Conservation (phyloP, 2,113 vertebrate species). For the Neolamprologus variostigma region DNA sequence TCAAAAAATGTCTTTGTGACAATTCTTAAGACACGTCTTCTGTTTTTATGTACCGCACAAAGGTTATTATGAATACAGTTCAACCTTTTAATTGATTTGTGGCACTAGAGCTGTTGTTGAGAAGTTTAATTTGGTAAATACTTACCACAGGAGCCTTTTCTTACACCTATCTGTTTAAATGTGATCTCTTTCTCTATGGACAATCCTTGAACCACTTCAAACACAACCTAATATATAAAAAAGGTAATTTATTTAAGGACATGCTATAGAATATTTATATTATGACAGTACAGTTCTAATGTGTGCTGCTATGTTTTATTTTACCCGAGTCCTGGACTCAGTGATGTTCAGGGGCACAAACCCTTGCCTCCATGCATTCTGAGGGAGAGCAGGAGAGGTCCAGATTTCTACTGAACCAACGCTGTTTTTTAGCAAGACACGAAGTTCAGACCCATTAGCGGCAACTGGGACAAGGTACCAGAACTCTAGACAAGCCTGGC, state of each 20-base stretch:
- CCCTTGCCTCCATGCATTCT: conserved; percentile 69
- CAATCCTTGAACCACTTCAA: conserved; percentile 63
- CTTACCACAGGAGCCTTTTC: conserved; percentile 68
- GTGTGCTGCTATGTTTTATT: not conserved
- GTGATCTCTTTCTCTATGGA: conserved; percentile 50
- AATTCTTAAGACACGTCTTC: not conserved
- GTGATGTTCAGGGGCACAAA: conserved; percentile 52
- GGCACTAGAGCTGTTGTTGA: not conserved
- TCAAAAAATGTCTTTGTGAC: not conserved
- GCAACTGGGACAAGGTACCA: conserved; percentile 74
- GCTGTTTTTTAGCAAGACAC: conserved; percentile 55
- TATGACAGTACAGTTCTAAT: not conserved
- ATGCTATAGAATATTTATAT: not conserved
- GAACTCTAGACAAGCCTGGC: conserved; percentile 79
- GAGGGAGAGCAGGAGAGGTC: conserved; percentile 54
- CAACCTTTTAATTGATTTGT: not conserved
- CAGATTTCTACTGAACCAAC: conserved; percentile 52
- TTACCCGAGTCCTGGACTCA: conserved; percentile 69
- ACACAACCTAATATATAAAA: conserved; percentile 65
- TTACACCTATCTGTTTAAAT: conserved; percentile 67
- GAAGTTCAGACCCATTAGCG: conserved; percentile 57
- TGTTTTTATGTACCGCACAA: not conserved
- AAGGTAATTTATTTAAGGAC: not conserved
- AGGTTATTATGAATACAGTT: not conserved
- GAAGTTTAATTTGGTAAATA: not conserved